Evolutionary conservation across 2,888 invertebrate species (phyloP).

Genomic region (Ichneumon xanthorius): DNA sequence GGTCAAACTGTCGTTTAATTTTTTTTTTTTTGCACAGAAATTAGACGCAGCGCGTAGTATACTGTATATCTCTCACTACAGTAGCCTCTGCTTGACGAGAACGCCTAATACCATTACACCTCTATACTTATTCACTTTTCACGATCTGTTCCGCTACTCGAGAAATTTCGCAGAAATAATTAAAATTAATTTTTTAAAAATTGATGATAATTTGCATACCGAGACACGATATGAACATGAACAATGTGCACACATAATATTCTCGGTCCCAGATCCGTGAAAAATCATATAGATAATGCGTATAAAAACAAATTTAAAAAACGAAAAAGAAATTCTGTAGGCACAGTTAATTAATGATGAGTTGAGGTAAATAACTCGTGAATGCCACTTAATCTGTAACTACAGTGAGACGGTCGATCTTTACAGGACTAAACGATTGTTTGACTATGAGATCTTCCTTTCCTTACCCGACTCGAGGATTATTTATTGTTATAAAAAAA

Average conservation of each 20-base stretch:
- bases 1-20: conserved; percentile 71
- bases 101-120: conserved; percentile 56
- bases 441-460: conserved; percentile 25
- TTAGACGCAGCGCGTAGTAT: conserved; percentile 80
- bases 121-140: conserved; percentile 49
- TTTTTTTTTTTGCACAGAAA: conserved; percentile 77
- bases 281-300: conserved; percentile 8
- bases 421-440: conserved; percentile 35
- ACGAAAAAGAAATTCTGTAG: background rate
- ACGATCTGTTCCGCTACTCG: conserved; percentile 27
- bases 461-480: conserved; percentile 4
- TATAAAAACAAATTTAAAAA: conserved; percentile 3
- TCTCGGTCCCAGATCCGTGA: background rate
- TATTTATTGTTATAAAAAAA: conserved; percentile 13
- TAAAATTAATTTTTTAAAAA: background rate
- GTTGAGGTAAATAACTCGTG: background rate
- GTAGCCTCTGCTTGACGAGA: conserved; percentile 59
- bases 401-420: conserved; percentile 17
- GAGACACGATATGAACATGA: conserved; percentile 5
- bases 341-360: background rate
- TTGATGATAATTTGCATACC: conserved; percentile 5
- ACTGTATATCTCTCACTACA: conserved; percentile 47
- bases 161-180: conserved; percentile 1
- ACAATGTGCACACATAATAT: background rate
- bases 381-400: background rate